phyloP scores from a whole-genome alignment of 2,113 vertebrate species.

The Telmatochromis sp. region DNA sequence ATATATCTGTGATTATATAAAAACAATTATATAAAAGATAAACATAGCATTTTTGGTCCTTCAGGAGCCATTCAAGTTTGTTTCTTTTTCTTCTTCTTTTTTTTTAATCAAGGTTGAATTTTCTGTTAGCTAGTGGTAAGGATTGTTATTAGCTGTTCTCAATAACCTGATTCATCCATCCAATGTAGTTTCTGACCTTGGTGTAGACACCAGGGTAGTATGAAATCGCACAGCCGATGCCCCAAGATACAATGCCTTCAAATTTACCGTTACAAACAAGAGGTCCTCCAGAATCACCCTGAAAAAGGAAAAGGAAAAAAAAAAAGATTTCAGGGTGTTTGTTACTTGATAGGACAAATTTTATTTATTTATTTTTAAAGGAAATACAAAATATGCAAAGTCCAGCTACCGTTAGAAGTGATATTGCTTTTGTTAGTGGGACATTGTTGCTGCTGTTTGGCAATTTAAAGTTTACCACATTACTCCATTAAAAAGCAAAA shows the following conservation, averaged over 20 bases:
- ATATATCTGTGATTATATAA: background rate
- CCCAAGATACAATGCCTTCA: slow-evolving; percentile 78
- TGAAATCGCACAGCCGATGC: slow-evolving; percentile 68
- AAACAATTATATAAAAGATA: background rate
- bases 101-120: background rate
- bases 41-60: background rate
- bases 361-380: background rate
- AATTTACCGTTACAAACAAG: slow-evolving; percentile 66
- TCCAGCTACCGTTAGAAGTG: background rate
- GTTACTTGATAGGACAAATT: background rate
- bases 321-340: background rate
- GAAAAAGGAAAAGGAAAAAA: background rate
- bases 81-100: background rate
- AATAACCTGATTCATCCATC: slow-evolving; percentile 60
- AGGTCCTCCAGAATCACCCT: slow-evolving; percentile 78
- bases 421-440: background rate
- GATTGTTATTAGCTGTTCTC: slow-evolving; percentile 6
- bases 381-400: background rate
- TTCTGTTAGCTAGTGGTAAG: background rate
- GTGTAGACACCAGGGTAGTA: slow-evolving; percentile 75
- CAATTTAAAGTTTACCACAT: background rate
- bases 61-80: background rate
- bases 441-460: background rate
- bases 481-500: background rate
- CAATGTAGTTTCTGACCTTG: slow-evolving; percentile 67